These are phyloP conservation scores for Parasteatoda lunata DNA, from an alignment of 2,888 invertebrate species.

Conservation along the genomic window DNA sequence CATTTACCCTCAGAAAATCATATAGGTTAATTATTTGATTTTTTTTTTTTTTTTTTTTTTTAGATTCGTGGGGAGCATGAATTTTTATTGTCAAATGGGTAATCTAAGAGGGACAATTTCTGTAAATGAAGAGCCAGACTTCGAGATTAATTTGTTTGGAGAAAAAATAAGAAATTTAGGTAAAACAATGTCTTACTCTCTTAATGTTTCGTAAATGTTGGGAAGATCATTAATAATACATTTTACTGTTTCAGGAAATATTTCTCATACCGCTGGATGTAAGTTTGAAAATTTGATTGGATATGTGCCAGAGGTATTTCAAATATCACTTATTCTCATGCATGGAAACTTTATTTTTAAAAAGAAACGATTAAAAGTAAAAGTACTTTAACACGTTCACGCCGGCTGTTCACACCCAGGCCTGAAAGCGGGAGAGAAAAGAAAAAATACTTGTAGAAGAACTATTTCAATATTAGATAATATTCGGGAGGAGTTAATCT, in stretches of 20 bases:
- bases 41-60: background rate
- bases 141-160: slow-evolving; percentile 43
- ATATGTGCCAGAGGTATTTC: slow-evolving; percentile 22
- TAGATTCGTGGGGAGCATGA: slow-evolving; percentile 12
- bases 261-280: slow-evolving; percentile 14
- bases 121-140: background rate
- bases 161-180: slow-evolving; percentile 35
- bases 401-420: no score
- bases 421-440: no score
- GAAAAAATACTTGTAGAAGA: no score
- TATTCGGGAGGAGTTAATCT: no score
- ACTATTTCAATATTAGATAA: no score
- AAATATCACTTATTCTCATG: no score
- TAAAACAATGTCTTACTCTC: background rate
- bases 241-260: slow-evolving; percentile 29
- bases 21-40: no score
- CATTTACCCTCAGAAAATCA: no score
- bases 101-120: slow-evolving; percentile 18
- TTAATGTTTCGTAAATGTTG: no score
- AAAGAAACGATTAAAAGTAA: no score
- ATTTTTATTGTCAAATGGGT: slow-evolving; percentile 32
- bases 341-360: no score
- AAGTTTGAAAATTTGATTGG: slow-evolving; percentile 40
- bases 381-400: no score
- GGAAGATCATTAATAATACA: background rate